Percentiles rank a stretch among this genome's conserved stretches.
Evolutionary conservation across 2,113 vertebrate genomes (phyloP).

Genomic region (Sisor rabdophorus): DNA sequence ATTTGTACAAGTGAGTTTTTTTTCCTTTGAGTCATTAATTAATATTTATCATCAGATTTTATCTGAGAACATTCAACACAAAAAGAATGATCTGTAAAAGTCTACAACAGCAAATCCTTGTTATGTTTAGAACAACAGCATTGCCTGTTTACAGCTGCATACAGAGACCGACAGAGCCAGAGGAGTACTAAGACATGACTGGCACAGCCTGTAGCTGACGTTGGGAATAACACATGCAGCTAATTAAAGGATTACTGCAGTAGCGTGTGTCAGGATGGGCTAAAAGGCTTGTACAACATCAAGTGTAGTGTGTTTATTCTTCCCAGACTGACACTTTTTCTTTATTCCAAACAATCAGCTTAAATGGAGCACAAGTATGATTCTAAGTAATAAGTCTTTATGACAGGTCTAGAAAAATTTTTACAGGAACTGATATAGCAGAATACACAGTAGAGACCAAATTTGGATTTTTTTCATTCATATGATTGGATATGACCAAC

Average conservation of each 20-base stretch:
- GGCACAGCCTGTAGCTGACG: neutral
- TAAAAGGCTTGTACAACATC: neutral
- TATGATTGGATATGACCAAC: no score
- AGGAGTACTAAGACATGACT: neutral
- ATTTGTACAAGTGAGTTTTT: no score
- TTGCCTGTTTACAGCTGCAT: neutral
- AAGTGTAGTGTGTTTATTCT: neutral
- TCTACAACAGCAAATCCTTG: constrained; percentile 4
- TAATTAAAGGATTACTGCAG: neutral
- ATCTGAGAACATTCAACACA: neutral
- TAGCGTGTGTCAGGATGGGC: neutral
- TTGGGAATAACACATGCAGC: neutral
- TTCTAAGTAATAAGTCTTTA: neutral
- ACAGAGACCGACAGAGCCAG: neutral
- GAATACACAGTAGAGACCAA: no score
- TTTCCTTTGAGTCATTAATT: no score
- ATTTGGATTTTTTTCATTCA: no score
- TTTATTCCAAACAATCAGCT: neutral
- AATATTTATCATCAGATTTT: neutral
- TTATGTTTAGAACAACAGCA: constrained; percentile 19
- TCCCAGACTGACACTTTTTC: neutral
- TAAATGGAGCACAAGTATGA: neutral
- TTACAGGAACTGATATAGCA: no score
- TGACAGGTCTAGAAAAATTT: neutral
- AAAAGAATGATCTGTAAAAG: neutral